phyloP scores from a whole-genome alignment of 2,888 invertebrate species.

The Cylindroiulus punctatus region DNA sequence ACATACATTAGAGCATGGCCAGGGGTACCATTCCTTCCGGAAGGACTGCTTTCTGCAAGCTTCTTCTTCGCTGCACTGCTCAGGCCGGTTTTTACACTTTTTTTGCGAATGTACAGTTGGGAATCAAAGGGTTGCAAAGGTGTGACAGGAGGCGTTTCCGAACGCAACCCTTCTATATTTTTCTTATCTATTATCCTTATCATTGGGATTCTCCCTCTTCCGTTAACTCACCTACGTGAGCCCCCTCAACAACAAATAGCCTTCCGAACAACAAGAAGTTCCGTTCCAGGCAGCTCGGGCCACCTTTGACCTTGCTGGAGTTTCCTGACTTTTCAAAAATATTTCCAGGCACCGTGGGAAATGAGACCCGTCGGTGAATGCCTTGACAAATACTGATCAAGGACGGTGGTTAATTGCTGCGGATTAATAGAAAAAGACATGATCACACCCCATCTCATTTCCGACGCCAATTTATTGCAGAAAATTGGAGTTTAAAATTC shows the following conservation, averaged over 20 bases:
- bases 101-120: neutral
- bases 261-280: neutral
- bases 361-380: neutral
- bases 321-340: neutral
- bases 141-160: slow-evolving; percentile 26
- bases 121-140: slow-evolving; percentile 26
- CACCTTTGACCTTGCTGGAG: neutral
- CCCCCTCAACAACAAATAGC: slow-evolving; percentile 23
- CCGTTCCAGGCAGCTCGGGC: neutral
- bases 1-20: slow-evolving; percentile 7
- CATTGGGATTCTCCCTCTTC: slow-evolving; percentile 32
- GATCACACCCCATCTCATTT: too few species aligned
- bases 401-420: neutral
- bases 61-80: neutral
- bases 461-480: too few species aligned
- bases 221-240: slow-evolving; percentile 15
- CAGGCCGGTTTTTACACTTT: neutral
- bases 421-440: neutral
- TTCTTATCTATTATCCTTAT: slow-evolving; percentile 32
- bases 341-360: slow-evolving; percentile 28
- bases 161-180: slow-evolving; percentile 17
- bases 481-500: too few species aligned
- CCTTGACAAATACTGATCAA: neutral
- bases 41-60: neutral
- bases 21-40: slow-evolving; percentile 19